These are phyloP conservation scores for Ashinkailepas kermadecensis DNA, from an alignment of 2,888 invertebrate genomes.

Conservation along the genomic window DNA sequence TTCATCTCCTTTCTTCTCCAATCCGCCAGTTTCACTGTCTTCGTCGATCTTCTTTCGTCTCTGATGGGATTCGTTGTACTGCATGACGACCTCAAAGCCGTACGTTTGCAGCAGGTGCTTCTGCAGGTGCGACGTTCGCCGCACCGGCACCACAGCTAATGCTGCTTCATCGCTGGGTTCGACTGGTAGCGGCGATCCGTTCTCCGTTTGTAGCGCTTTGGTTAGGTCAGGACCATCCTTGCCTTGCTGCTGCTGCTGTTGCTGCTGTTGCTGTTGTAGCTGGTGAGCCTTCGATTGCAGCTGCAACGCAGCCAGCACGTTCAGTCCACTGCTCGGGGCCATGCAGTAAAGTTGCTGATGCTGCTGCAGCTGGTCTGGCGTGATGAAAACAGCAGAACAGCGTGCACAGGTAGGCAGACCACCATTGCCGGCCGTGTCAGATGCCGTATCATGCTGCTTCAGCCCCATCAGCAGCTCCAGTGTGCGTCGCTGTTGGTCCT, in stretches of 20 bases:
- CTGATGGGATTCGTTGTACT: slow-evolving; percentile 82
- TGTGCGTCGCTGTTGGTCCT: slow-evolving; percentile 37
- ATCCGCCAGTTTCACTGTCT: slow-evolving; percentile 42
- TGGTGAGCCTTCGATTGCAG: not conserved
- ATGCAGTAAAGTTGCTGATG: slow-evolving; percentile 77
- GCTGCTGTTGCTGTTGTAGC: not conserved
- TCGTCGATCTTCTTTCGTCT: slow-evolving; percentile 46
- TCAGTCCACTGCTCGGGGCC: slow-evolving; percentile 29
- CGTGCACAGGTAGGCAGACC: slow-evolving; percentile 62
- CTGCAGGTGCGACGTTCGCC: slow-evolving; percentile 76
- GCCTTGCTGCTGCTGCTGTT: not conserved
- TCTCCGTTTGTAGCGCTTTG: slow-evolving; percentile 13
- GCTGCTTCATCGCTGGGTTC: not conserved
- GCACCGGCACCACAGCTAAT: slow-evolving; percentile 21
- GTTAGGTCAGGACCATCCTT: not conserved
- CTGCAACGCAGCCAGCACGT: not conserved
- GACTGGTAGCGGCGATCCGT: not conserved
- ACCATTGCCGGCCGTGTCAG: slow-evolving; percentile 48
- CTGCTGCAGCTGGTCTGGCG: slow-evolving; percentile 69
- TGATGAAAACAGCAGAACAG: slow-evolving; percentile 70
- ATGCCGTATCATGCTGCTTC: slow-evolving; percentile 47
- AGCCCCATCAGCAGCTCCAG: slow-evolving; percentile 28
- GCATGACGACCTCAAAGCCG: slow-evolving; percentile 93
- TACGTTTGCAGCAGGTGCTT: slow-evolving; percentile 86
- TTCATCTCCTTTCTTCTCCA: slow-evolving; percentile 44